These are phyloP conservation scores for Sogatella furcifera DNA, from an alignment of 1,140 invertebrate genomes.

Conservation along the genomic window DNA sequence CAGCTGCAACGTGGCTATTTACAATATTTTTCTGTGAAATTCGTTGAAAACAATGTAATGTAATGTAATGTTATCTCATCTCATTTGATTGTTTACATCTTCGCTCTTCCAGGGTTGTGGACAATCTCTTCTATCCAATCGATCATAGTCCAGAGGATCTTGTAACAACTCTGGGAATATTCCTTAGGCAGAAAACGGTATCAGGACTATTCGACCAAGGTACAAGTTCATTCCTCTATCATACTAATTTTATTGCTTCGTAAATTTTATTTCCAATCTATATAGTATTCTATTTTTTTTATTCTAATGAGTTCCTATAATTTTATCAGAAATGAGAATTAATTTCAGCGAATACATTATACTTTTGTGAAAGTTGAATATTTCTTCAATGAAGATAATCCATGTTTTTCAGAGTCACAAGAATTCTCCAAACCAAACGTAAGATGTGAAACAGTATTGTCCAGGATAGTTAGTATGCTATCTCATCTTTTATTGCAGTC, in stretches of 20 bases:
- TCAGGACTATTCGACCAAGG: conserved; percentile 7
- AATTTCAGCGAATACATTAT: too few species aligned
- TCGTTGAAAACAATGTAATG: too few species aligned
- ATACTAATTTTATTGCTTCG: neutral
- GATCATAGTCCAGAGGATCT: conserved; percentile 15
- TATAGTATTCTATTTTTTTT: too few species aligned
- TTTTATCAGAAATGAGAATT: too few species aligned
- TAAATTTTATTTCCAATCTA: neutral
- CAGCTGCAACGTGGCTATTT: too few species aligned
- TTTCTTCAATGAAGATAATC: too few species aligned
- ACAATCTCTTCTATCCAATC: conserved; percentile 19
- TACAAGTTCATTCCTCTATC: neutral
- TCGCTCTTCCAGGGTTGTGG: conserved; percentile 15
- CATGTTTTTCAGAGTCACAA: neutral
- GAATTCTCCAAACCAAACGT: neutral
- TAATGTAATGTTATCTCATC: too few species aligned
- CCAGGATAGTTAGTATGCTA: conserved; percentile 38
- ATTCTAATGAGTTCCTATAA: too few species aligned
- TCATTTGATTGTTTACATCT: conserved; percentile 9
- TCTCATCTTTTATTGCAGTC: conserved; percentile 39
- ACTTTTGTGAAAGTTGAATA: too few species aligned
- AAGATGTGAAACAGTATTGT: conserved; percentile 32
- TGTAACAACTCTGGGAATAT: neutral
- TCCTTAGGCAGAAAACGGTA: neutral
- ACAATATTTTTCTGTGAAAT: too few species aligned